Conservation (phyloP, 2,888 invertebrate genomes). For the Keiferia lycopersicella region DNA sequence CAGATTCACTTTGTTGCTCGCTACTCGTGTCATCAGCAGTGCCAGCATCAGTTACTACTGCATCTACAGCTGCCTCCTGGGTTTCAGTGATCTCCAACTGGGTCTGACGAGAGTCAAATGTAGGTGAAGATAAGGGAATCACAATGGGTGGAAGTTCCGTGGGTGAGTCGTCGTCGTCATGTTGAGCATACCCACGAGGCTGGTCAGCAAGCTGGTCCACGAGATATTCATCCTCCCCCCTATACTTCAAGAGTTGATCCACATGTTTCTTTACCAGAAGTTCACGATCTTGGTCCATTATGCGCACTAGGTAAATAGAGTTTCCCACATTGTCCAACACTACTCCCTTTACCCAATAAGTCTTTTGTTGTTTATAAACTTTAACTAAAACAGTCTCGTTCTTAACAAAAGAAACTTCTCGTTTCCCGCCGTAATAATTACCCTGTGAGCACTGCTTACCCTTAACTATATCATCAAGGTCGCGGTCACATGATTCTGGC, state of each 20-base stretch:
- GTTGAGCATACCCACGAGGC: background rate
- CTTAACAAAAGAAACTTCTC: constrained; percentile 5
- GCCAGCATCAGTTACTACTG: background rate
- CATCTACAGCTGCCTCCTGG: background rate
- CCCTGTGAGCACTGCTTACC: constrained; percentile 28
- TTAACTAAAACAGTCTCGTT: constrained; percentile 23
- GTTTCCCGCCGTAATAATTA: constrained; percentile 18
- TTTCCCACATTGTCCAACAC: constrained; percentile 17
- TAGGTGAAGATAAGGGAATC: background rate
- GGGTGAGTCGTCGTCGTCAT: background rate
- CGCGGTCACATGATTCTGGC: constrained; percentile 15
- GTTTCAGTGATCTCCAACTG: too few relatives aligned
- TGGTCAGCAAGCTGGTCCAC: background rate
- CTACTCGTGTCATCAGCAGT: background rate
- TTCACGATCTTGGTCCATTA: background rate
- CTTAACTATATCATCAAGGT: constrained; percentile 16
- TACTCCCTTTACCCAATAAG: constrained; percentile 27
- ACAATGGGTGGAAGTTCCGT: constrained; percentile 11
- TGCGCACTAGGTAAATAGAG: constrained; percentile 19
- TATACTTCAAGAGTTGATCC: constrained; percentile 4
- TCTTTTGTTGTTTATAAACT: constrained; percentile 24
- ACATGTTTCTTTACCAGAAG: background rate
- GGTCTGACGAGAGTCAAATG: background rate
- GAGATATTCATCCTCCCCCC: constrained; percentile 2
- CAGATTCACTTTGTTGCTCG: background rate